Base-by-base conservation (phyloP, 2,888 invertebrate species). In the Encarsia formosa region DNA sequence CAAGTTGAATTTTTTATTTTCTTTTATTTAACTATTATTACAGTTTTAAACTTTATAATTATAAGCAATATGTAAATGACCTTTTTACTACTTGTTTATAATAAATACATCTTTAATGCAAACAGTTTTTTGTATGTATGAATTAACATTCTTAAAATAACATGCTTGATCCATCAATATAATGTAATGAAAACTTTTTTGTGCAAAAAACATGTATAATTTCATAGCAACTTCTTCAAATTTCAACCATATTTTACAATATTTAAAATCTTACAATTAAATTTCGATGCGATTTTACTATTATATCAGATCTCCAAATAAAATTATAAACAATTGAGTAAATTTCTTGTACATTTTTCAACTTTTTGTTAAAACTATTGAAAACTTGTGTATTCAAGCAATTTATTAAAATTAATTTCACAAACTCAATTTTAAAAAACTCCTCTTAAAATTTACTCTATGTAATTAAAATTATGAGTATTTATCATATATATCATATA, bases 11-110 rank as follows among this genome's bases (percentile, higher is more conserved):
- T 32, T 46, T 54, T 56, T 32, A 31, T 46, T 53, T 53, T 58
- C 54, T 62, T 62, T 62, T 61, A 60, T 61, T 63, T 59, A 65
- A 63, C 59, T 51, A 63, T 64, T 53, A 60, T 63, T 63, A 63
- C 62, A 65, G 57, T 50, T 48, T 59, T 60, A 58, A 62, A 62
- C 58, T 59, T 57, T 57, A 31, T 58, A 59, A 59, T 60, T 56
- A 35, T 49, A 63, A 62, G 60, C 61, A 55, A 53, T 48, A 49
- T 49, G 48, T 49, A 56, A 42, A 52, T 15, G 42, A 41, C 26
- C 34, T n/a, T 50, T 8, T 29, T 43, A 41, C 19, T 18, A 38
- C 26, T 39, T 35, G 26, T 31, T 20, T 32, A 29, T 40, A 54
- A 44, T 41, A 41, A 41, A 8, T 18, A 37, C 49, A 40, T 49